A percentile compares a stretch with the other conserved stretches of the same genome.
phyloP scores from a whole-genome alignment of 2,113 vertebrate species.

The Elachura formosa region DNA sequence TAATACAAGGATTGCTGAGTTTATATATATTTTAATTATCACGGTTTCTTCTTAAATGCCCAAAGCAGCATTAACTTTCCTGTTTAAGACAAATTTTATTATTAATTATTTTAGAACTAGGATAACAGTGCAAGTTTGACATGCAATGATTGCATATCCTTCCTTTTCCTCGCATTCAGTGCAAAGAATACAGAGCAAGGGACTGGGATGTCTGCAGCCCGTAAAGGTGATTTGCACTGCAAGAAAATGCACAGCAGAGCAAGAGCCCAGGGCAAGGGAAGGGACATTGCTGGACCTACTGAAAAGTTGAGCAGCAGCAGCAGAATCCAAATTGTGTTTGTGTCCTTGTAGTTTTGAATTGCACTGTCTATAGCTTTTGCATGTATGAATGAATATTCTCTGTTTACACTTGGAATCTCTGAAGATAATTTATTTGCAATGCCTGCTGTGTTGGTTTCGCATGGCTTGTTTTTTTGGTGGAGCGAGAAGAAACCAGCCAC shows the following conservation, averaged over 20 bases:
- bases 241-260: not conserved
- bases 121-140: not conserved
- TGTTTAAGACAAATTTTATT: not conserved
- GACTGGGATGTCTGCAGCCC: not conserved
- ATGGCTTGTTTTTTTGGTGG: not conserved
- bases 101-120: not conserved
- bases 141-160: not conserved
- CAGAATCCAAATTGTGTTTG: not conserved
- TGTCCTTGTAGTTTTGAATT: not conserved
- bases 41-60: not conserved
- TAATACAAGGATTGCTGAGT: not conserved
- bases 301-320: not conserved
- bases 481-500: not conserved
- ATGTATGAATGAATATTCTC: not conserved
- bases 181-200: not conserved
- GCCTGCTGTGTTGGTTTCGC: not conserved
- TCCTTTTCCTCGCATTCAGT: not conserved
- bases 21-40: not conserved
- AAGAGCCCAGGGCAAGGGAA: not conserved
- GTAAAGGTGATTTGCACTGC: not conserved
- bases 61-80: not conserved
- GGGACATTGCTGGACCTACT: not conserved
- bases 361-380: not conserved
- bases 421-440: not conserved
- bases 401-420: not conserved